Evolutionary conservation across 2,113 vertebrate genomes (phyloP).

Genomic region (Heterochromis multidens): DNA sequence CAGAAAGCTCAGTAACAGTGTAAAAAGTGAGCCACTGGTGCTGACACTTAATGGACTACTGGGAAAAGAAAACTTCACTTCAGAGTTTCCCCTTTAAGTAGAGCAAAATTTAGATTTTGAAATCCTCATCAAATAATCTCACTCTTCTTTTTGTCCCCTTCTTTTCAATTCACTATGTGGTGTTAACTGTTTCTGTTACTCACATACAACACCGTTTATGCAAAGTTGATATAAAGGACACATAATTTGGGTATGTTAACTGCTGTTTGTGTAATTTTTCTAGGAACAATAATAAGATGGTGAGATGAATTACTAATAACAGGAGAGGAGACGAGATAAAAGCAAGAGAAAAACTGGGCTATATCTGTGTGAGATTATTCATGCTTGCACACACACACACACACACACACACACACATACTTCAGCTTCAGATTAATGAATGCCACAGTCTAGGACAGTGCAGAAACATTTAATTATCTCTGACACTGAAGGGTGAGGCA

Average conservation of each 20-base stretch:
- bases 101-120: neutral
- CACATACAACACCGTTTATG: neutral
- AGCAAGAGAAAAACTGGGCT: neutral
- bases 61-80: neutral
- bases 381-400: neutral
- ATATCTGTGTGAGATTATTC: neutral
- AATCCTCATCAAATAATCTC: neutral
- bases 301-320: neutral
- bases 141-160: neutral
- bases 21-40: neutral
- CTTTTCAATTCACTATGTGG: neutral
- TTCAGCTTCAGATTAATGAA: slow-evolving; percentile 47
- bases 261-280: neutral
- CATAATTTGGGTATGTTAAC: neutral
- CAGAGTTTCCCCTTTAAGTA: neutral
- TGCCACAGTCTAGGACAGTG: slow-evolving; percentile 22
- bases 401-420: neutral
- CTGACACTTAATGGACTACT: neutral
- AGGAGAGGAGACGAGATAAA: neutral
- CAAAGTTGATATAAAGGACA: neutral
- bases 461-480: slow-evolving; percentile 54
- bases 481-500: slow-evolving; percentile 38
- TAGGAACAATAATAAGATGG: neutral
- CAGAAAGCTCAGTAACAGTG: neutral
- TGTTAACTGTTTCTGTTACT: neutral